Evolutionary conservation across 2,797 vertebrate genomes (phyloP).

Genomic region (Phrynocephalus vlangalii): DNA sequence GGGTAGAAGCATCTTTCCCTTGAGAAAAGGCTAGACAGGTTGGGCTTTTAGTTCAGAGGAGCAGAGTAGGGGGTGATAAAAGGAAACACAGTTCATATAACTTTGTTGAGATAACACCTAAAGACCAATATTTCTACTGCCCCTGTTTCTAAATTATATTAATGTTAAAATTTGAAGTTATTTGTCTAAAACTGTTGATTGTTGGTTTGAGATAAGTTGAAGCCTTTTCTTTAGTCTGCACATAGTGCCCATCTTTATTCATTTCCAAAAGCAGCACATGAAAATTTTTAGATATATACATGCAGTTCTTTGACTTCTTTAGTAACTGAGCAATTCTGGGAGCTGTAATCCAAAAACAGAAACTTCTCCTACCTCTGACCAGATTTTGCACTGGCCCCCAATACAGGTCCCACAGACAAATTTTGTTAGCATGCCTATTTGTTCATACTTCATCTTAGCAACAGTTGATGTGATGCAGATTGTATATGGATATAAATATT

Average conservation of each 20-base stretch:
- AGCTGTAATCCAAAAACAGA: too few relatives aligned
- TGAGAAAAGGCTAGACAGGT: background rate
- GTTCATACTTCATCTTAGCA: too few relatives aligned
- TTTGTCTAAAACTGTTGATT: background rate
- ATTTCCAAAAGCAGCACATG: background rate
- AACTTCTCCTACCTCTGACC: background rate
- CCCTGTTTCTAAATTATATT: background rate
- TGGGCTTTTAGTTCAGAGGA: background rate
- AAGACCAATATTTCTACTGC: background rate
- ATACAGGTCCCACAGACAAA: background rate
- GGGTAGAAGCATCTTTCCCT: constrained; percentile 3
- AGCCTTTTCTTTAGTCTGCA: background rate
- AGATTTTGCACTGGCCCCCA: background rate
- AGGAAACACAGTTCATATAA: background rate
- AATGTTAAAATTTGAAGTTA: background rate
- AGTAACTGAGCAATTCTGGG: too few relatives aligned
- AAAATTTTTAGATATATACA: too few relatives aligned
- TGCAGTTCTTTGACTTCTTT: too few relatives aligned
- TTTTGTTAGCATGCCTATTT: background rate
- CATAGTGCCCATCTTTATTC: background rate
- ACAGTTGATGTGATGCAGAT: too few relatives aligned
- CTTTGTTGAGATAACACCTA: background rate
- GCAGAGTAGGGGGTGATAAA: background rate
- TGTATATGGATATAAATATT: too few relatives aligned
- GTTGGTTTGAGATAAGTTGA: background rate